Evolutionary conservation across 2,113 vertebrate genomes (phyloP).

Genomic region (Callipepla californica): DNA sequence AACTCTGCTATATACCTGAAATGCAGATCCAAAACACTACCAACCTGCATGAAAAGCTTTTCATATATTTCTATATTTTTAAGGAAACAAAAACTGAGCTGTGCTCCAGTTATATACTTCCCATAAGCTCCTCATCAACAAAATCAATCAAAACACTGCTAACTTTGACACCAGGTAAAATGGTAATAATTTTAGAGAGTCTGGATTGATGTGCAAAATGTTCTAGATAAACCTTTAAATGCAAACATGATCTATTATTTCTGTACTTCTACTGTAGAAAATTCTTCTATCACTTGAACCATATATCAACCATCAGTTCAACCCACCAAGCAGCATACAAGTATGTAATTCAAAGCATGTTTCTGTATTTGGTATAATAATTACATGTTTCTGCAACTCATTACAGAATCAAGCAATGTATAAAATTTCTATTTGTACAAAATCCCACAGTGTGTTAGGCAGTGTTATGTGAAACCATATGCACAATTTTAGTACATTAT

Average conservation of each 20-base stretch:
- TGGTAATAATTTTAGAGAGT: background rate
- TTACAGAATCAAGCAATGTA: background rate
- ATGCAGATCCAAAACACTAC: background rate
- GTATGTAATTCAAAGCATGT: background rate
- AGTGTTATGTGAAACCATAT: background rate
- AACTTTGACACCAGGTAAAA: background rate
- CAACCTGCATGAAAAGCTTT: background rate
- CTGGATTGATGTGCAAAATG: background rate
- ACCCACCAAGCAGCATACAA: background rate
- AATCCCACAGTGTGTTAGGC: background rate
- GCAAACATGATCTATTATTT: background rate
- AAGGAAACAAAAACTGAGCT: background rate
- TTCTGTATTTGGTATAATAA: background rate
- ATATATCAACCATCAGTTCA: background rate
- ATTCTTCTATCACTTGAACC: background rate
- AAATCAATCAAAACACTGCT: background rate
- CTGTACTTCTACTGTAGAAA: constrained; percentile 1
- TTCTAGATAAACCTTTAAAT: background rate
- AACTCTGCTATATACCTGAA: background rate
- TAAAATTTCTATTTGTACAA: background rate
- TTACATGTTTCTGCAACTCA: background rate
- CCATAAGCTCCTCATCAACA: background rate
- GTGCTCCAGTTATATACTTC: background rate
- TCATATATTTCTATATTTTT: background rate
- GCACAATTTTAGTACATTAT: background rate